Base-by-base conservation (phyloP, 1,140 invertebrate species). In the Drosophila pectinifera region DNA sequence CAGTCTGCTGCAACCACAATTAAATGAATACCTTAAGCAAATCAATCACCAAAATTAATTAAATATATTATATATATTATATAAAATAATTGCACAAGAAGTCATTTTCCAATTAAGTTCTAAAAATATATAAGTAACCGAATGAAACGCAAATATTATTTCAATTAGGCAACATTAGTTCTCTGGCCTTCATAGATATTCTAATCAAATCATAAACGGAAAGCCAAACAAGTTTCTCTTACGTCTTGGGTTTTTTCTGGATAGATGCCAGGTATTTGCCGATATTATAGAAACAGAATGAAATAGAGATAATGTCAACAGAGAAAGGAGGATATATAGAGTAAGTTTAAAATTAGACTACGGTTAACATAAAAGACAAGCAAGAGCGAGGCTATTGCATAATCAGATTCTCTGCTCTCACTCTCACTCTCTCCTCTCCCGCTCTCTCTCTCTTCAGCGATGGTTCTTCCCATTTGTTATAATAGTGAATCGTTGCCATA, bases 321-420 rank as follows among this genome's bases (percentile, higher is more conserved):
- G 22, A 53, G 39, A 61, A 38, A 63, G 8, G 34, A n/a, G 38
- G 14, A 59, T 83, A 64, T 70, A 53, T 69, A 73, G 73, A 55
- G 53, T 14, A 38, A 62, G 45, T 49, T 64, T 86, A 88, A 76
- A 75, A 64, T 78, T 86, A 86, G 78, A 78, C 57, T 57, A 20
- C 14, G 56, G 41, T 28, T 36, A 48, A 59, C 43, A 65, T 36
- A 48, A 59, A 53, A 69, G 39, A 70, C 57, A 55, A 61, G n/a
- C 34, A 58, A 53, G 39, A 53, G 16, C 28, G n/a, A 68, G 59
- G 59, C 8, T 14, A 57, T 86, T 86, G 62, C 83, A 72, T 85
- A 85, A 85, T 64, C 18, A 2, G 31, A 26, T 38, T 59, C 16
- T 42, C 31, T 4, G 24, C 11, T 24, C 36, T 31, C 16, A 34